Evolutionary conservation across 2,113 vertebrate species (phyloP).

Genomic region (Hemicordylus capensis): DNA sequence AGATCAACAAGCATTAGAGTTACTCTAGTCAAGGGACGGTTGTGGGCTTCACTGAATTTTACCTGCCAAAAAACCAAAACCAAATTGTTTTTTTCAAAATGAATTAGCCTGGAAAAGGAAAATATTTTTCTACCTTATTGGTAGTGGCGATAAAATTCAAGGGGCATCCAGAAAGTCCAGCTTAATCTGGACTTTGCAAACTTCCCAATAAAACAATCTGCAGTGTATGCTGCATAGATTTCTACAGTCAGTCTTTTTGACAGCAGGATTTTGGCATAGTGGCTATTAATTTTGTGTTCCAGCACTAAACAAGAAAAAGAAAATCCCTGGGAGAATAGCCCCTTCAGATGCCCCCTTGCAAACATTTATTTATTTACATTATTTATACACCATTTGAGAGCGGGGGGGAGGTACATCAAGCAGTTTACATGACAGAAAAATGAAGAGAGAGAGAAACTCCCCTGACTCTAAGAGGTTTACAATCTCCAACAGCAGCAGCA

Average conservation of each 20-base stretch:
- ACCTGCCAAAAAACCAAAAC: conserved; percentile 39
- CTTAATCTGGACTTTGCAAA: conserved; percentile 12
- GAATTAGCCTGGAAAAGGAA: not conserved
- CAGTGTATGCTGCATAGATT: not conserved
- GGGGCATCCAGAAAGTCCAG: not conserved
- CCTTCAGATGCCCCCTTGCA: not conserved
- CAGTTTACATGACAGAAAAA: too few relatives aligned
- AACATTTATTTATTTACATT: not conserved
- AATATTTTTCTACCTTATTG: not conserved
- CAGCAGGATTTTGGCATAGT: not conserved
- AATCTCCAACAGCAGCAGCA: too few relatives aligned
- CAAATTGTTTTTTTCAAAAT: conserved; percentile 47
- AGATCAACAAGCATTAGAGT: conserved; percentile 41
- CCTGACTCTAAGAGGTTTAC: too few relatives aligned
- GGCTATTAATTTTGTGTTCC: not conserved
- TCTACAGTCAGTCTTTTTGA: not conserved
- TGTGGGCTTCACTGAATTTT: conserved; percentile 33
- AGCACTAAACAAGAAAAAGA: not conserved
- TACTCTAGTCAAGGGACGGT: conserved; percentile 34
- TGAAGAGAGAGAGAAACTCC: too few relatives aligned
- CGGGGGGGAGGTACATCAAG: too few relatives aligned
- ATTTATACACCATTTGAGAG: too few relatives aligned
- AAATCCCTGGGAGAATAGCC: not conserved
- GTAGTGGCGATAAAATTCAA: not conserved
- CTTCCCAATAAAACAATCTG: not conserved